Percentiles rank a stretch among this genome's conserved stretches.
Evolutionary conservation across 2,888 invertebrate genomes (phyloP).

Genomic region (Drosophila pseudotalamancana): DNA sequence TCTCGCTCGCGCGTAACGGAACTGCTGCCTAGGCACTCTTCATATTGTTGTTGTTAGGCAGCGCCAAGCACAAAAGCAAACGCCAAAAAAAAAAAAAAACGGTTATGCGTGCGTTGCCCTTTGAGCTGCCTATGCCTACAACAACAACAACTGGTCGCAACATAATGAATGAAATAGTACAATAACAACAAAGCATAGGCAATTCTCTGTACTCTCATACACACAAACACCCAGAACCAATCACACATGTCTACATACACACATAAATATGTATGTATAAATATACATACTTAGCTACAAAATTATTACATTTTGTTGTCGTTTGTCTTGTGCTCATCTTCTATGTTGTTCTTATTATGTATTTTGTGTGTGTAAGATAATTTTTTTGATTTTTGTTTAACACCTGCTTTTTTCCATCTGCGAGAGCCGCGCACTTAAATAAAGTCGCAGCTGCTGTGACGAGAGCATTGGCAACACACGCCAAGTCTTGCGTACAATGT

Average conservation of each 20-base stretch:
- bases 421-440: slow-evolving; percentile 19
- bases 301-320: slow-evolving; percentile 26
- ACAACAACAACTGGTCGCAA: slow-evolving; percentile 25
- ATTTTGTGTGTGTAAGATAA: not conserved
- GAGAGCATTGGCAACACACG: slow-evolving; percentile 33
- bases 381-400: slow-evolving; percentile 64
- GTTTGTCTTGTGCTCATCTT: slow-evolving; percentile 22
- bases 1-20: slow-evolving; percentile 63
- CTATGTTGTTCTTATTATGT: slow-evolving; percentile 29
- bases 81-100: slow-evolving; percentile 56
- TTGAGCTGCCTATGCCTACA: slow-evolving; percentile 48
- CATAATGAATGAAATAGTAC: slow-evolving; percentile 55
- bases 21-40: slow-evolving; percentile 45
- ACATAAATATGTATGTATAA: not conserved
- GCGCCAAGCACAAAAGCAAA: slow-evolving; percentile 44
- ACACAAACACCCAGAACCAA: slow-evolving; percentile 14
- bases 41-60: slow-evolving; percentile 25
- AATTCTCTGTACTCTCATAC: slow-evolving; percentile 31
- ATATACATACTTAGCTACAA: slow-evolving; percentile 5
- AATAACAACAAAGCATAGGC: slow-evolving; percentile 40
- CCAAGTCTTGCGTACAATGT: slow-evolving; percentile 5
- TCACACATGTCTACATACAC: not conserved
- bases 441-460: slow-evolving; percentile 44
- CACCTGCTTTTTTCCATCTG: slow-evolving; percentile 75
- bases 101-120: slow-evolving; percentile 75